These are phyloP conservation scores for Habroteleia sp. DNA, from an alignment of 2,888 invertebrate genomes.

Conservation along the genomic window DNA sequence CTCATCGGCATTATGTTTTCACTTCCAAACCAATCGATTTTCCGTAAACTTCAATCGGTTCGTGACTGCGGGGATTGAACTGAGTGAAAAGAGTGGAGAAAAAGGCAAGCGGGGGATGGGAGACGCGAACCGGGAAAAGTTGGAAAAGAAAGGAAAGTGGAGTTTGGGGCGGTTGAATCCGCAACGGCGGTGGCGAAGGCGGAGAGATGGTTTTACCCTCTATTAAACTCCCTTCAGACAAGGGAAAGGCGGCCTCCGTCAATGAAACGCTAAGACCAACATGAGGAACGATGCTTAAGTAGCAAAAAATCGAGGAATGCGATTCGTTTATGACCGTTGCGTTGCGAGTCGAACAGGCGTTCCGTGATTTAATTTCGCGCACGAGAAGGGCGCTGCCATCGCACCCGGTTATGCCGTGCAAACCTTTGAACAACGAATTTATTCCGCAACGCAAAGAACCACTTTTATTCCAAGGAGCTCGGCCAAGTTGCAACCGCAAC, in stretches of 20 bases:
- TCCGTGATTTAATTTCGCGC: not conserved
- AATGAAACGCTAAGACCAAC: conserved; percentile 71
- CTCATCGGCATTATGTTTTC: conserved; percentile 15
- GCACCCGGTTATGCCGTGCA: too few relatives aligned
- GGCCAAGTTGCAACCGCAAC: conserved; percentile 24
- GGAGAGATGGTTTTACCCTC: conserved; percentile 79
- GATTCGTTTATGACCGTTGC: conserved; percentile 43
- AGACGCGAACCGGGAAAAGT: conserved; percentile 33
- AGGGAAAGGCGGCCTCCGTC: conserved; percentile 83
- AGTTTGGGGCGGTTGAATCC: conserved; percentile 51
- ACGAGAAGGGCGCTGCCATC: too few relatives aligned
- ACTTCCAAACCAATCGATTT: conserved; percentile 12
- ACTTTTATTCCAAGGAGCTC: conserved; percentile 22
- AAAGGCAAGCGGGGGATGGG: conserved; percentile 20
- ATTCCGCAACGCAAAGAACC: conserved; percentile 31
- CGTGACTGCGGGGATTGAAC: conserved; percentile 59
- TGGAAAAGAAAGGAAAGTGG: conserved; percentile 52
- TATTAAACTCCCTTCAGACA: conserved; percentile 82
- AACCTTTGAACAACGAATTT: conserved; percentile 40
- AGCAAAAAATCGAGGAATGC: conserved; percentile 59
- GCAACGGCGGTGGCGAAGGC: conserved; percentile 63
- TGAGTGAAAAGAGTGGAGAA: conserved; percentile 43
- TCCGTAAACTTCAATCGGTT: conserved; percentile 51
- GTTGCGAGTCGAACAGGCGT: conserved; percentile 3
- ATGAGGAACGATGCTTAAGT: conserved; percentile 60